Percentiles rank a stretch among this genome's conserved stretches.
These are phyloP conservation scores for Patella pellucida DNA, from an alignment of 2,888 invertebrate genomes.

Conservation along the genomic window DNA sequence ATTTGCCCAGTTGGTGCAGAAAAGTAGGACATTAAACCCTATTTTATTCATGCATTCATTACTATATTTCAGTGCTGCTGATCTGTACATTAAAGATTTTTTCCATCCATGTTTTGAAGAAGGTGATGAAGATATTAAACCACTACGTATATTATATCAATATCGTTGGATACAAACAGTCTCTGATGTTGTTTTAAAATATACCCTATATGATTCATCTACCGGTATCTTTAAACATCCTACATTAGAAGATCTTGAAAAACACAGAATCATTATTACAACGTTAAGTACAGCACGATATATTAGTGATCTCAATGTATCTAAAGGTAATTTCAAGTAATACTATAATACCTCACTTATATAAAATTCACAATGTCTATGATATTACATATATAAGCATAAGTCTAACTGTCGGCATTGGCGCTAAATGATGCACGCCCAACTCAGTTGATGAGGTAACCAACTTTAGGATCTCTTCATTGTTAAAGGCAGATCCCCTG, in stretches of 20 bases:
- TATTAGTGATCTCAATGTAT: slow-evolving; percentile 79
- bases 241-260: slow-evolving; percentile 79
- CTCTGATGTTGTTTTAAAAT: slow-evolving; percentile 79
- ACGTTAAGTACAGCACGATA: slow-evolving; percentile 85
- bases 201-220: slow-evolving; percentile 78
- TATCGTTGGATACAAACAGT: slow-evolving; percentile 86
- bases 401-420: too few species aligned
- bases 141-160: slow-evolving; percentile 84
- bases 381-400: too few species aligned
- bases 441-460: too few species aligned
- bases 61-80: slow-evolving; percentile 78
- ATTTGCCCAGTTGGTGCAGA: too few species aligned
- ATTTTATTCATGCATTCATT: too few species aligned
- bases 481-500: too few species aligned
- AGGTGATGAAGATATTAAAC: slow-evolving; percentile 79
- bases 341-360: too few species aligned
- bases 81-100: slow-evolving; percentile 87
- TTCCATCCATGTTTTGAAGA: slow-evolving; percentile 81
- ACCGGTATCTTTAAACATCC: slow-evolving; percentile 78
- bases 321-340: slow-evolving; percentile 73
- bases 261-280: slow-evolving; percentile 82
- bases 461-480: too few species aligned
- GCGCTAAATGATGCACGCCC: too few species aligned
- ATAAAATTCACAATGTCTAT: too few species aligned
- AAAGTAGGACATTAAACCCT: too few species aligned